Conservation (phyloP, 2,797 vertebrate genomes). For the Arrhamphus sclerolepis region DNA sequence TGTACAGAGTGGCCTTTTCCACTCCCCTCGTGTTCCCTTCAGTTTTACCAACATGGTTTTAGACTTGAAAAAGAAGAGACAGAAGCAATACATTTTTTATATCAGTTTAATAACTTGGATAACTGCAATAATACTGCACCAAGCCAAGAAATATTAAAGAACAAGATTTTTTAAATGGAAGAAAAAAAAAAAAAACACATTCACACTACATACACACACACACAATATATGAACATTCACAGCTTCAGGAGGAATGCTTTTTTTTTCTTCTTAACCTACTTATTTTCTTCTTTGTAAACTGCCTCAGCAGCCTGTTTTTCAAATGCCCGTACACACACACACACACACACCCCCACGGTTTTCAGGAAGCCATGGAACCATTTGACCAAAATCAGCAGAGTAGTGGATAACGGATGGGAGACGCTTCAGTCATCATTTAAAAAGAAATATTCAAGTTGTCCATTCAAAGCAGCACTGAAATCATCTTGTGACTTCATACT, state of each 20-base stretch:
- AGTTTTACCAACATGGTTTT: neutral
- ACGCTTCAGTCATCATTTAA: constrained; percentile 34
- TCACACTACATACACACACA: constrained; percentile 35
- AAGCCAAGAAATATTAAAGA: constrained; percentile 27
- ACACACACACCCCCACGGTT: neutral
- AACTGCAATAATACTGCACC: constrained; percentile 58
- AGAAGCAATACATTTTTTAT: constrained; percentile 25
- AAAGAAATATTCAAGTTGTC: constrained; percentile 26
- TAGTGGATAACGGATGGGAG: constrained; percentile 29
- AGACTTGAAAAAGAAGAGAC: neutral
- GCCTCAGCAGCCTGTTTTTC: constrained; percentile 25
- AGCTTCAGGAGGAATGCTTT: constrained; percentile 36
- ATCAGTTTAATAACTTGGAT: constrained; percentile 73
- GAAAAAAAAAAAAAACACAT: constrained; percentile 39
- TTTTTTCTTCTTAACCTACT: constrained; percentile 21
- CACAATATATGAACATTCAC: constrained; percentile 23
- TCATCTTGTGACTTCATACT: constrained; percentile 15
- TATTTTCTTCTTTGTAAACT: constrained; percentile 10
- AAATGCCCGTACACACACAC: neutral
- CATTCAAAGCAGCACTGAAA: constrained; percentile 33
- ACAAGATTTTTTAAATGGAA: constrained; percentile 51
- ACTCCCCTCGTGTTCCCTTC: neutral
- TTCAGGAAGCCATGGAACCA: constrained; percentile 16
- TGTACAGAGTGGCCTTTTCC: too few relatives aligned
- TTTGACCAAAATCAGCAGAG: constrained; percentile 19